Evolutionary conservation across 2,113 vertebrate species (phyloP), one percentile per base, ranked within the genome.

Genomic region (Leptobrachium ailaonicum): DNA sequence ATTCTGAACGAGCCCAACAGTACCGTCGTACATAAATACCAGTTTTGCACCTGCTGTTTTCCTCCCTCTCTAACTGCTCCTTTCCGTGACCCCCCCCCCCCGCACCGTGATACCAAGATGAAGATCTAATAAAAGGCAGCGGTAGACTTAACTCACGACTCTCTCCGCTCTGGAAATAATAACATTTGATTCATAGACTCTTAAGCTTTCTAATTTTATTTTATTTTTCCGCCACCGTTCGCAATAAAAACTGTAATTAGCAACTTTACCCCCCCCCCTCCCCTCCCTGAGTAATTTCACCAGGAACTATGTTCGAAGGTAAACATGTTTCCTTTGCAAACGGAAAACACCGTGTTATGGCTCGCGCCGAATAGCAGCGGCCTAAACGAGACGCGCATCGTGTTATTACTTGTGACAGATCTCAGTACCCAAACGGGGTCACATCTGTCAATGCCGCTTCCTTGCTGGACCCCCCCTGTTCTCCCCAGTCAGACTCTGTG

Each of bases 261-360:
- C 74, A 66, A 60, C 45, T 41, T 53, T 54, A 47, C 6, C 14
- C 13, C 64, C 74, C 74, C n/a, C 1, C 20, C 20, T 32, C 20
- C 20, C 20, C 20, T 32, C 20, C 20, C 20, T 32, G 41, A 12
- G 14, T 76, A 14, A 44, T 60, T 45, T 77, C 42, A 20, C 47
- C 66, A 56, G 13, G 10, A 68, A 43, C 50, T 58, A 58, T 32
- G 66, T 43, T 77, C 76, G 68, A 77, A 69, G 42, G 20, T 77
- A 77, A 77, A 40, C 43, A 60, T 4, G 69, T 77, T 62, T 58
- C n/a, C 11, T 41, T 66, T 76, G 7, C 41, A 76, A 32, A 67
- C n/a, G 54, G 2, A 60, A 42, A 10, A 60, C 56, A 44, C 43
- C 41, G 41, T 67, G 73, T 75, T 42, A 5, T 8, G 8, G 8